Conservation (phyloP, 2,888 invertebrate genomes). For the Octodonta nipae region DNA sequence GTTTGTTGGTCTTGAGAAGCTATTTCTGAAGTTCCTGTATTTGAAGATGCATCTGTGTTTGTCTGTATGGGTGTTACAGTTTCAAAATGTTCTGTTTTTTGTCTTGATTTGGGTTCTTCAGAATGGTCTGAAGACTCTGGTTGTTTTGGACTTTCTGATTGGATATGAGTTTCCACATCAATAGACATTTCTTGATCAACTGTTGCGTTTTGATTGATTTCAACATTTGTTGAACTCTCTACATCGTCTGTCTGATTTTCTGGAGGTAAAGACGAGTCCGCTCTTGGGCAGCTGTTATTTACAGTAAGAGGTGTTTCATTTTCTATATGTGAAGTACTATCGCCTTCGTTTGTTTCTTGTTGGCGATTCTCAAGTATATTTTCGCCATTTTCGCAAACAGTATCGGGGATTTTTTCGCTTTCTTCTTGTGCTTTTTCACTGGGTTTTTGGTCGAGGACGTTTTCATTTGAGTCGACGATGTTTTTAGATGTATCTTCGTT, state of each 20-base stretch:
- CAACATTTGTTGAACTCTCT: too few relatives aligned
- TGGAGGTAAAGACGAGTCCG: too few relatives aligned
- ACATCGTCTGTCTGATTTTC: too few relatives aligned
- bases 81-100: not conserved
- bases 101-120: constrained; percentile 2
- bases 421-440: not conserved
- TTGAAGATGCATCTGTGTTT: constrained; percentile 1
- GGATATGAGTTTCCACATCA: not conserved
- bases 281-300: too few relatives aligned
- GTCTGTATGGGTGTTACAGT: not conserved
- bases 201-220: not conserved
- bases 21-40: not conserved
- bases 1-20: not conserved
- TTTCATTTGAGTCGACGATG: constrained; percentile 4
- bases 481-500: constrained; percentile 5
- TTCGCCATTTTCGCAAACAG: not conserved
- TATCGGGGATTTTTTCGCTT: not conserved
- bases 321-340: too few relatives aligned
- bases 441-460: not conserved
- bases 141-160: constrained; percentile 5
- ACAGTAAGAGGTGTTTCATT: too few relatives aligned
- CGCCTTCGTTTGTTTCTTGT: not conserved
- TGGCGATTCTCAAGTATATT: not conserved
- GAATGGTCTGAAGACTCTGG: too few relatives aligned
- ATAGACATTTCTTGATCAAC: not conserved